Conservation (phyloP, 2,113 vertebrate genomes). For the Laticauda laticaudata region DNA sequence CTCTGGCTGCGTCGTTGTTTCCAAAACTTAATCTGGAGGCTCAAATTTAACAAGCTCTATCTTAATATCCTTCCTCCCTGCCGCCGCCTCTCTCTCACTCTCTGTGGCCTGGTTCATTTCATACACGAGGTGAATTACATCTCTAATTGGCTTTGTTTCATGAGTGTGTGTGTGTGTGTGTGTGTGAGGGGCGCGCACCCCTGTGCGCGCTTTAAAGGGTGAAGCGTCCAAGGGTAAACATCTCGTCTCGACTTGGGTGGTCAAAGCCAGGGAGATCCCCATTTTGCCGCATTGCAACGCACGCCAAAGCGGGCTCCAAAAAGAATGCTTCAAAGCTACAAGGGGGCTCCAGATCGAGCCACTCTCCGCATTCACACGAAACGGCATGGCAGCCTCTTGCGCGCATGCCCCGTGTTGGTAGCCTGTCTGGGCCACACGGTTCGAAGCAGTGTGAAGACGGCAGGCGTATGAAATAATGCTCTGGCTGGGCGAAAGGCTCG, state of each 20-base stretch:
- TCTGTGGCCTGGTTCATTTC: constrained; percentile 73
- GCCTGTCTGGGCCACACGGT: not conserved
- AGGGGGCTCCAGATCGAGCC: constrained; percentile 76
- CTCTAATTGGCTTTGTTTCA: constrained; percentile 80
- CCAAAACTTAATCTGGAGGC: constrained; percentile 47
- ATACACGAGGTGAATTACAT: constrained; percentile 73
- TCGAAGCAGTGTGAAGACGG: not conserved
- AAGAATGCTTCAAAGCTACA: constrained; percentile 69
- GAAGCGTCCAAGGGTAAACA: constrained; percentile 71
- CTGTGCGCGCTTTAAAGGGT: constrained; percentile 55
- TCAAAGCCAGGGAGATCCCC: constrained; percentile 69
- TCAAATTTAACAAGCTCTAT: constrained; percentile 65
- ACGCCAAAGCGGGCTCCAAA: constrained; percentile 47
- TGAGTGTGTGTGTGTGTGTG: no score
- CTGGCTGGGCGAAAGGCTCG: not conserved
- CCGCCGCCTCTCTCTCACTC: constrained; percentile 43
- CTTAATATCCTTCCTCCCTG: constrained; percentile 57
- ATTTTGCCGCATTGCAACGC: constrained; percentile 73
- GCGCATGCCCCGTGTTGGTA: constrained; percentile 60
- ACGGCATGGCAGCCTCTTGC: constrained; percentile 71
- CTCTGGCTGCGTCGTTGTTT: constrained; percentile 8
- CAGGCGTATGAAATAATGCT: not conserved
- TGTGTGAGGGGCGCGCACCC: rapidly evolving
- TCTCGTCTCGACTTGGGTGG: constrained; percentile 78
- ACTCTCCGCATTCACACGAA: constrained; percentile 76